A percentile compares a stretch with the other conserved stretches of the same genome.
phyloP scores from a whole-genome alignment of 2,797 vertebrate genomes.

The Emydoidea blandingii region DNA sequence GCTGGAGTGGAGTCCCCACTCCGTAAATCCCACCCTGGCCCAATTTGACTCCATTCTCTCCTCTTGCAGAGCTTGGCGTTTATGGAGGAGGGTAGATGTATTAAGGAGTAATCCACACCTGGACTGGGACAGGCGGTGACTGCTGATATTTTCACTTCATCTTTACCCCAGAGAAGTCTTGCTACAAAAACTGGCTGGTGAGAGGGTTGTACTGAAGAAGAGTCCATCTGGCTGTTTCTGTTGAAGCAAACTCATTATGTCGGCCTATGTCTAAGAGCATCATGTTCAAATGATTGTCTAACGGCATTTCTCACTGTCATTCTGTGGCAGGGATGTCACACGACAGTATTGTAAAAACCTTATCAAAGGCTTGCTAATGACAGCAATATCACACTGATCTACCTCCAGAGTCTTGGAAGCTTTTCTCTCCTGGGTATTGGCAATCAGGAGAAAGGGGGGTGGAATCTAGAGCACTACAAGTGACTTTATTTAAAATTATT shows the following conservation, averaged over 20 bases:
- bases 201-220: neutral
- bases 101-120: neutral
- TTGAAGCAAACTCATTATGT: neutral
- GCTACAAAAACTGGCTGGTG: neutral
- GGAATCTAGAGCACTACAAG: neutral
- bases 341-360: neutral
- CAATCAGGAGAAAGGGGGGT: neutral
- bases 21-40: neutral
- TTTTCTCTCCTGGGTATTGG: neutral
- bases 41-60: neutral
- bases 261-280: slow-evolving; percentile 21
- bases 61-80: neutral
- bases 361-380: neutral
- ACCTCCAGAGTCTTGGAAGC: neutral
- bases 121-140: neutral
- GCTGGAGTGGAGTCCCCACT: neutral
- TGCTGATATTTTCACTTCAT: neutral
- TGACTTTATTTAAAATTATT: neutral
- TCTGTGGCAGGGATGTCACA: neutral
- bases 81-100: no score
- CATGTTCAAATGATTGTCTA: neutral
- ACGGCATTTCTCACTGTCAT: neutral
- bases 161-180: neutral
- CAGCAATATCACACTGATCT: neutral
- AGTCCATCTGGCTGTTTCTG: neutral